A percentile compares a stretch with the other conserved stretches of the same genome.
Conservation (phyloP, 2,113 vertebrate species). For the Lagopus leucura region DNA sequence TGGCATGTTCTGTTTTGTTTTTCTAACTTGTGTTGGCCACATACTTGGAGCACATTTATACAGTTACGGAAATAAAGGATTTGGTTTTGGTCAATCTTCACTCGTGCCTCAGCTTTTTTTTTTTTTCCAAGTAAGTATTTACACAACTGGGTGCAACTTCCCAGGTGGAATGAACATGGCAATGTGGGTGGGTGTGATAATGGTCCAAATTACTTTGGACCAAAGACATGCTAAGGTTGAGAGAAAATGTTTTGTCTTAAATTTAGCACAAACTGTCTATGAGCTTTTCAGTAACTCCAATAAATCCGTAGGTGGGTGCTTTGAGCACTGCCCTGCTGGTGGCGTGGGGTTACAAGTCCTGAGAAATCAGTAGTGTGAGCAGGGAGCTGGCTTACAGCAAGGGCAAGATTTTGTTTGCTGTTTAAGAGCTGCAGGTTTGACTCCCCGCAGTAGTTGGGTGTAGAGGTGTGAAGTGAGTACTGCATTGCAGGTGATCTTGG, state of each 20-base stretch:
- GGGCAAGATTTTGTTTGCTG: neutral
- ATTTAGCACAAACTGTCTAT: rapidly evolving
- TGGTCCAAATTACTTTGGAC: too few species aligned
- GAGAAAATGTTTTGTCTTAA: neutral
- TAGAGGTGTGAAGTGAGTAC: rapidly evolving
- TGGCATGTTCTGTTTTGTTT: slow-evolving; percentile 81
- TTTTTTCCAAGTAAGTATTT: slow-evolving; percentile 18
- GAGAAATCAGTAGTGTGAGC: neutral
- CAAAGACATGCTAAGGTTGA: rapidly evolving
- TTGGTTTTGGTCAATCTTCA: slow-evolving; percentile 81
- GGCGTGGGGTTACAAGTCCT: rapidly evolving
- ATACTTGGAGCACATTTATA: slow-evolving; percentile 82
- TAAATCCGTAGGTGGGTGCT: rapidly evolving
- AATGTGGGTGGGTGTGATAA: neutral
- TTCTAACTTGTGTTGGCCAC: slow-evolving; percentile 80
- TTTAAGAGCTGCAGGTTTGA: neutral
- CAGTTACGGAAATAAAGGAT: slow-evolving; percentile 83
- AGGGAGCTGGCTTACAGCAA: rapidly evolving
- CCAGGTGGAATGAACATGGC: neutral
- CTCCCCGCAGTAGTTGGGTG: rapidly evolving
- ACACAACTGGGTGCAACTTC: rapidly evolving
- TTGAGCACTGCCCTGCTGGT: neutral
- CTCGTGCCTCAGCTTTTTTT: slow-evolving; percentile 26
- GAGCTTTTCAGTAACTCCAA: neutral
- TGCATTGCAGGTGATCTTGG: rapidly evolving